A percentile compares a stretch with the other conserved stretches of the same genome.
Evolutionary conservation across 2,888 invertebrate species (phyloP).

Genomic region (Protophormia terraenovae): DNA sequence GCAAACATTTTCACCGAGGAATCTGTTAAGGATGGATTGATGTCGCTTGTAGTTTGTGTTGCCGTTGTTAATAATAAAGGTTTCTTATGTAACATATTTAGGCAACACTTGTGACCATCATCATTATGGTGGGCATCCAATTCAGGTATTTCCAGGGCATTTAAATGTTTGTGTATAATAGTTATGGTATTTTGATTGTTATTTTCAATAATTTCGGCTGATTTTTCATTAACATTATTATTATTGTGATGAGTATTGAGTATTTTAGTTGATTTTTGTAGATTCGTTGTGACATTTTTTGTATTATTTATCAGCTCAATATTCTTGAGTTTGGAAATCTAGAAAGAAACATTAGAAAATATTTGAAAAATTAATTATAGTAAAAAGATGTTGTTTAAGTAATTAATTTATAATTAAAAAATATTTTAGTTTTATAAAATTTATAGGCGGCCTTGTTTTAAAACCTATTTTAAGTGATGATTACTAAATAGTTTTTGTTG

Average conservation of each 20-base stretch:
- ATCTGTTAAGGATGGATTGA: conserved; percentile 31
- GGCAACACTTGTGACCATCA: conserved; percentile 1
- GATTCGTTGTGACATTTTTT: conserved; percentile 78
- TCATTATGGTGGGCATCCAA: conserved; percentile 4
- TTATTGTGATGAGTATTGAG: conserved; percentile 67
- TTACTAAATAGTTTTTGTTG: not conserved
- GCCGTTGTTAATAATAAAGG: conserved; percentile 64
- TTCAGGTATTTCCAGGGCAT: conserved; percentile 58
- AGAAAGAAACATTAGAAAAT: conserved; percentile 72
- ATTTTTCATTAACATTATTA: not conserved
- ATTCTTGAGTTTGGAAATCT: conserved; percentile 84
- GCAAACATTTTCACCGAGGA: conserved; percentile 68
- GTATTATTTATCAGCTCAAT: conserved; percentile 81
- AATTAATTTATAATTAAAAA: not conserved
- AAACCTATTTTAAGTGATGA: not conserved
- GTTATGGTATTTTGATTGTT: conserved; percentile 37
- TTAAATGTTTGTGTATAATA: conserved; percentile 51
- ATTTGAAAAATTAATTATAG: conserved; percentile 40
- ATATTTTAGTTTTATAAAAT: not conserved
- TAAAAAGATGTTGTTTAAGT: not conserved
- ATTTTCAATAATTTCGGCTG: conserved; percentile 28
- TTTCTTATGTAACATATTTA: conserved; percentile 26
- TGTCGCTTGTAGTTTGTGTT: conserved; percentile 70
- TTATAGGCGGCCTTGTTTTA: not conserved
- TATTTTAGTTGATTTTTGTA: conserved; percentile 75